A percentile compares a stretch with the other conserved stretches of the same genome.
These are phyloP conservation scores for Apodemus agrarius DNA, from an alignment of 2,797 vertebrate genomes.

Conservation along the genomic window DNA sequence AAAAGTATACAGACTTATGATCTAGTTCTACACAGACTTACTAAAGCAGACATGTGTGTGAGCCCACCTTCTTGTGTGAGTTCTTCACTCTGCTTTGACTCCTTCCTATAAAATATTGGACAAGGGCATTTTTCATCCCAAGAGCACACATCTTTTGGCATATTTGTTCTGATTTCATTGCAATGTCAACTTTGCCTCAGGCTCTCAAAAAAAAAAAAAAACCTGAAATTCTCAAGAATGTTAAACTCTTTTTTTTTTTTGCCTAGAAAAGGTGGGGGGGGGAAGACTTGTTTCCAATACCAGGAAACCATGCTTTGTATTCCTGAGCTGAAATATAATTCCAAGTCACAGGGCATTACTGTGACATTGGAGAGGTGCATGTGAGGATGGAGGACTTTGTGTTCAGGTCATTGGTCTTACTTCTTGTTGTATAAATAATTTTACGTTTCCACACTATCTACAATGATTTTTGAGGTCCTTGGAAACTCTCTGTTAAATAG, in stretches of 20 bases:
- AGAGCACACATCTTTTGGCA: neutral
- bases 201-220: conserved; percentile 29
- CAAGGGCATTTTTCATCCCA: neutral
- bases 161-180: conserved; percentile 36
- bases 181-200: conserved; percentile 46
- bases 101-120: neutral
- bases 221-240: conserved; percentile 39
- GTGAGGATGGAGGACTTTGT: neutral
- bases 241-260: conserved; percentile 61
- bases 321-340: conserved; percentile 33
- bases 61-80: neutral
- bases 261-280: too few relatives aligned
- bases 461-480: neutral
- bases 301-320: neutral
- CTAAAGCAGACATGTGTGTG: neutral
- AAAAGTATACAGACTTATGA: neutral
- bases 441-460: neutral
- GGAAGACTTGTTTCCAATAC: conserved; percentile 47
- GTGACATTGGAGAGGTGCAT: neutral
- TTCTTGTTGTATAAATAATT: neutral
- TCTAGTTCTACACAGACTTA: neutral
- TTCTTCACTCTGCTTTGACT: neutral
- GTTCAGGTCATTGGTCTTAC: neutral
- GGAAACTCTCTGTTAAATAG: conserved; percentile 8
- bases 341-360: neutral